Conservation (phyloP, 2,888 invertebrate genomes). For the Drosophila neutralis region DNA sequence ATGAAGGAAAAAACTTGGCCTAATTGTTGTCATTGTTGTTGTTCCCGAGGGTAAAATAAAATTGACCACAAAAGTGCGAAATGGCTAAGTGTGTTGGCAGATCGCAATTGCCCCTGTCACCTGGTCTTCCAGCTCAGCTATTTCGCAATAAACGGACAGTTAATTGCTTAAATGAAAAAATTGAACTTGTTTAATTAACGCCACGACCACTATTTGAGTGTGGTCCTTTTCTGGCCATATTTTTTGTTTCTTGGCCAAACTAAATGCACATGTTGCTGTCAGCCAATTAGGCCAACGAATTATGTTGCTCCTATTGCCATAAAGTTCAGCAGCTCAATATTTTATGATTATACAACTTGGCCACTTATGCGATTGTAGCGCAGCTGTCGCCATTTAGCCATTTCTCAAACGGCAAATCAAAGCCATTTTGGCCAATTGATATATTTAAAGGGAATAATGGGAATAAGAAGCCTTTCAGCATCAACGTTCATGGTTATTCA, state of each 20-base stretch:
- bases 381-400: conserved; percentile 31
- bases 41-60: conserved; percentile 67
- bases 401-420: neutral
- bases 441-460: neutral
- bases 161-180: conserved; percentile 71
- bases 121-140: conserved; percentile 38
- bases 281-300: conserved; percentile 36
- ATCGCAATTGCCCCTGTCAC: conserved; percentile 46
- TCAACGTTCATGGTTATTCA: neutral
- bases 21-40: conserved; percentile 21
- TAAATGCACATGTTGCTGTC: conserved; percentile 35
- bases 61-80: conserved; percentile 43
- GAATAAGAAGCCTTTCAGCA: neutral
- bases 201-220: neutral
- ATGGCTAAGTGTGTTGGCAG: neutral
- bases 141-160: conserved; percentile 58
- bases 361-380: conserved; percentile 17
- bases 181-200: conserved; percentile 68
- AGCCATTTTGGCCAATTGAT: neutral
- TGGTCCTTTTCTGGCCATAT: neutral
- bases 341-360: conserved; percentile 28
- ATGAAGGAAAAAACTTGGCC: conserved; percentile 29
- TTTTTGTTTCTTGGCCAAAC: neutral
- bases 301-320: conserved; percentile 2
- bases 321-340: conserved; percentile 13